Percentiles rank a stretch among this genome's conserved stretches.
These are phyloP conservation scores for Aspidiotus rigidus DNA, from an alignment of 2,888 invertebrate genomes.

Conservation along the genomic window DNA sequence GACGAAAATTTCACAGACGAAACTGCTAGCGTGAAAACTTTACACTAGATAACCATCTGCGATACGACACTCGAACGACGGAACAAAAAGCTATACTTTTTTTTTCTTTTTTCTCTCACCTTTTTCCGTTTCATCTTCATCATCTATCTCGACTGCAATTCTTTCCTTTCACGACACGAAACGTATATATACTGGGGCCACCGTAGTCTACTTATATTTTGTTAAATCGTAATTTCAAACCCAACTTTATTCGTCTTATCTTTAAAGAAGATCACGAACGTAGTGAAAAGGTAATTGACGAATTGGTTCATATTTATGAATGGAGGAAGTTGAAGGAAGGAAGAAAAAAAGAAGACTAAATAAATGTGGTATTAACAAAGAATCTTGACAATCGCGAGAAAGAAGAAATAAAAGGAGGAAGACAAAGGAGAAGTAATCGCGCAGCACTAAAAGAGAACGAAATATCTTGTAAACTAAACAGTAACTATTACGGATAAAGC, in stretches of 20 bases:
- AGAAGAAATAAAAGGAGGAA: constrained; percentile 5
- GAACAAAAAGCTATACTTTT: no score
- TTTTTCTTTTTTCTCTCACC: no score
- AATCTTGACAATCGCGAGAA: constrained; percentile 7
- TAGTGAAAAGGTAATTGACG: constrained; percentile 28
- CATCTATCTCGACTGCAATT: no score
- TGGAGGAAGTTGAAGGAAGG: constrained; percentile 2
- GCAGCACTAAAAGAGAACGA: constrained; percentile 15
- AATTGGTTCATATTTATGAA: constrained; percentile 30
- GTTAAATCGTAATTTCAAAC: constrained; percentile 25
- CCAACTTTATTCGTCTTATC: constrained; percentile 16
- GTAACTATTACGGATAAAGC: constrained; percentile 24
- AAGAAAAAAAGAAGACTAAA: constrained; percentile 6
- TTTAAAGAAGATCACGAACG: constrained; percentile 25
- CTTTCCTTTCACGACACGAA: no score
- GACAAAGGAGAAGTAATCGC: constrained; percentile 12
- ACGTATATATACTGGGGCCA: no score
- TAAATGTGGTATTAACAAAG: not conserved
- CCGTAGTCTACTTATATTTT: constrained; percentile 4
- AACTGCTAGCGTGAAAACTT: no score
- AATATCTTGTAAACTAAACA: constrained; percentile 29
- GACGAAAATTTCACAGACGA: no score
- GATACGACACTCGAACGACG: no score
- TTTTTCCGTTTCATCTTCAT: no score
- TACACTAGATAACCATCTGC: no score